Base-by-base conservation (phyloP, 1,140 invertebrate genomes). In the Eciton burchellii region DNA sequence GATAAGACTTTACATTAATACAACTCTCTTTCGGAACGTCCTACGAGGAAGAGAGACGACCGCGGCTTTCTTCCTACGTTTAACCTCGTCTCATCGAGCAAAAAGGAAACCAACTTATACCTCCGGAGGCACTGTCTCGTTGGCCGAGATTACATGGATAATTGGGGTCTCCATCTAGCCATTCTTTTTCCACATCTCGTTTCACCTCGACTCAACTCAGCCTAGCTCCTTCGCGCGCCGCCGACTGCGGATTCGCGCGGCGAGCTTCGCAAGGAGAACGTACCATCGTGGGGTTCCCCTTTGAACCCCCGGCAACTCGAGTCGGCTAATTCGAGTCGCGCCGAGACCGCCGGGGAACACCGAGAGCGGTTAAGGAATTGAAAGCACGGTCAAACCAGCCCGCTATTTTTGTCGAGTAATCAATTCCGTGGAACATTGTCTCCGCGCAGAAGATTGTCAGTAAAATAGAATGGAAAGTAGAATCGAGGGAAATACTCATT, bases 121-220 rank as follows among this genome's bases (percentile, higher is more conserved):
- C 83, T 6, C 9, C 41, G n/a, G 49, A 76, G 63, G 71, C 66
- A 81, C 81, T 68, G 68, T 88, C 74, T 81, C 77, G 19, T 60
- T 83, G 70, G 49, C 72, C 24, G 45, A 84, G 84, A 86, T 88
- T 88, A 88, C 81, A 88, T 79, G 81, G 87, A 88, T 88, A 88
- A 88, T 88, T 88, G 87, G 71, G 81, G 49, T 86, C 87, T 88
- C 81, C 63, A 76, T 88, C 83, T 74, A 77, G 63, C 19, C 47
- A 76, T 85, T 88, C 81, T 88, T 85, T 85, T 81, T 66, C 26
- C 26, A 57, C 41, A 52, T 76, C 26, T 26, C 54, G 11, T 47
- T 24, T 26, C 16, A 57, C 29, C 47, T 63, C 43, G 43, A 56
- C 9, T n/a, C n/a, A n/a, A n/a, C 52, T 63, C 49, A 52, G n/a